These are phyloP conservation scores for Zoanthus sansibaricus DNA, from an alignment of 92 coral and sea anemone species.

Conservation along the genomic window DNA sequence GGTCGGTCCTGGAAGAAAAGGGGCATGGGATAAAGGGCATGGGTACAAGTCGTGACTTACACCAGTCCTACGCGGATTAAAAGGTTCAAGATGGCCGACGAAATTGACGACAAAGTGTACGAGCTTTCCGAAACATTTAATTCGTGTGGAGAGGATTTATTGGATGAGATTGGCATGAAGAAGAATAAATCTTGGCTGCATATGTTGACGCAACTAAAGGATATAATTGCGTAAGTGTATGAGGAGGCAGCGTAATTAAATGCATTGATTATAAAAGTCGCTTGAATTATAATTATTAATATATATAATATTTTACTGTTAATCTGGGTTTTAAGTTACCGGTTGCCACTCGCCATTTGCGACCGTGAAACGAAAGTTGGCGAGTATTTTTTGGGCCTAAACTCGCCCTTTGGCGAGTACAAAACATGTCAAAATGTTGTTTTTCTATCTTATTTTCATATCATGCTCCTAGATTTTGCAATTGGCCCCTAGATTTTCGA, in stretches of 20 bases:
- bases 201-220: background rate
- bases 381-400: too few relatives aligned
- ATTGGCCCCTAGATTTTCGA: too few relatives aligned
- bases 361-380: too few relatives aligned
- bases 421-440: too few relatives aligned
- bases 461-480: too few relatives aligned
- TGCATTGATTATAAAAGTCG: background rate
- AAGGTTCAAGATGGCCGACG: slow-evolving; percentile 14
- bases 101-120: background rate
- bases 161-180: background rate
- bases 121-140: background rate
- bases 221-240: background rate
- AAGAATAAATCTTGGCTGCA: background rate
- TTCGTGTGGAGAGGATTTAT: background rate
- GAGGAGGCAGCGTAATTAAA: background rate
- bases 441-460: too few relatives aligned
- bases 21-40: too few relatives aligned
- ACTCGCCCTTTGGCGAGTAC: too few relatives aligned
- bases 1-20: too few relatives aligned
- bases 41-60: background rate
- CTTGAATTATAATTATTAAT: background rate
- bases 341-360: too few relatives aligned
- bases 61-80: background rate
- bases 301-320: too few relatives aligned
- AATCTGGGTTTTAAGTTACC: too few relatives aligned